Evolutionary conservation across 64 coral and sea anemone genomes (phyloP).

Genomic region (Hydrozoanthus tunicans): DNA sequence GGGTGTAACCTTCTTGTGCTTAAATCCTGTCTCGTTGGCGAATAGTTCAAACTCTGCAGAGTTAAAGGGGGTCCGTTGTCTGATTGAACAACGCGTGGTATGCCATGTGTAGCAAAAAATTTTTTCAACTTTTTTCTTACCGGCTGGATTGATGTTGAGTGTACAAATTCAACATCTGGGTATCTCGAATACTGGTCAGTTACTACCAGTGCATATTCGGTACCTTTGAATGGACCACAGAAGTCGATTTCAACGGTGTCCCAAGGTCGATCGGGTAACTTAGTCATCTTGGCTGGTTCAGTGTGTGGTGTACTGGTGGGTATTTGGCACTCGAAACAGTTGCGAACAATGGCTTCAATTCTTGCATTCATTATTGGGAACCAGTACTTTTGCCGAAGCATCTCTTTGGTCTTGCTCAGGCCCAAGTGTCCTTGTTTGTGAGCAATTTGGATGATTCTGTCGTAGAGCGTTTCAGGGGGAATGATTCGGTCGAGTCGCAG

Average conservation of each 20-base stretch:
- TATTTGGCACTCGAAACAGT: conserved; percentile 51
- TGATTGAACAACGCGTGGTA: conserved; percentile 19
- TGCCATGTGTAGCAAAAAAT: conserved; percentile 27
- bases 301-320: conserved; percentile 24
- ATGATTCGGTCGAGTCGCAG: conserved; percentile 26
- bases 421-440: conserved; percentile 60
- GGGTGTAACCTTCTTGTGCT: no score
- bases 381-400: conserved; percentile 44
- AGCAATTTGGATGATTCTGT: conserved; percentile 27
- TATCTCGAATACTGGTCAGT: conserved; percentile 30
- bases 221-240: conserved; percentile 31
- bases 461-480: background rate
- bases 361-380: conserved; percentile 46
- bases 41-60: no score
- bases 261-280: background rate
- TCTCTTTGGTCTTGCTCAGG: conserved; percentile 50
- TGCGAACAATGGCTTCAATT: conserved; percentile 45
- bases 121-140: background rate
- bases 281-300: conserved; percentile 49
- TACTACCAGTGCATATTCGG: conserved; percentile 41
- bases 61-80: conserved; percentile 63
- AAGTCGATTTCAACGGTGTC: no score
- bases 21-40: no score
- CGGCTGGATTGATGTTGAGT: no score
- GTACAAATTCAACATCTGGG: no score